Conservation (phyloP, 1,140 invertebrate species). For the Zaprionus camerounensis region DNA sequence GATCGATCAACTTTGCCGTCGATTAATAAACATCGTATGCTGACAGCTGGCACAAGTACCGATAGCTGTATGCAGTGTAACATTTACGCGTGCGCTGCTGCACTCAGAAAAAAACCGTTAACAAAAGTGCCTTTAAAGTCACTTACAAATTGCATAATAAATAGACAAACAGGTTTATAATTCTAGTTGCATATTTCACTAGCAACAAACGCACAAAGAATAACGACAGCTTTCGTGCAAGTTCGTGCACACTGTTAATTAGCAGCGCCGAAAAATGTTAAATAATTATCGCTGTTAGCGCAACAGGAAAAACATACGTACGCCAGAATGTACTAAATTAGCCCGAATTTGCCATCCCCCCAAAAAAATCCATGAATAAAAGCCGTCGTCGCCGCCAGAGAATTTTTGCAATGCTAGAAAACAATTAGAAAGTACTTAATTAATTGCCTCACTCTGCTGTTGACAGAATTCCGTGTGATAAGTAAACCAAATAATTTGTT, state of each 20-base stretch:
- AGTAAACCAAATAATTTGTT: background rate
- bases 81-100: background rate
- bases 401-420: conserved; percentile 43
- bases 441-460: background rate
- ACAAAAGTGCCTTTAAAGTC: too few species aligned
- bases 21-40: background rate
- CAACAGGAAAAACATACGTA: conserved; percentile 33
- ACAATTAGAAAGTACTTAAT: conserved; percentile 27
- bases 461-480: background rate
- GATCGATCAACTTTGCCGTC: background rate
- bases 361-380: conserved; percentile 28
- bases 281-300: background rate
- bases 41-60: background rate
- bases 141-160: too few species aligned
- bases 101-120: too few species aligned
- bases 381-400: conserved; percentile 35
- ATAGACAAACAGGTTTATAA: too few species aligned
- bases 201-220: background rate
- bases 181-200: too few species aligned
- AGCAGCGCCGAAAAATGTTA: background rate
- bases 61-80: background rate
- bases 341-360: conserved; percentile 28
- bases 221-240: background rate
- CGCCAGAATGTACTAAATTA: conserved; percentile 14
- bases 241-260: background rate